phyloP scores from a whole-genome alignment of 2,113 vertebrate genomes.

The Apaloderma vittatum region DNA sequence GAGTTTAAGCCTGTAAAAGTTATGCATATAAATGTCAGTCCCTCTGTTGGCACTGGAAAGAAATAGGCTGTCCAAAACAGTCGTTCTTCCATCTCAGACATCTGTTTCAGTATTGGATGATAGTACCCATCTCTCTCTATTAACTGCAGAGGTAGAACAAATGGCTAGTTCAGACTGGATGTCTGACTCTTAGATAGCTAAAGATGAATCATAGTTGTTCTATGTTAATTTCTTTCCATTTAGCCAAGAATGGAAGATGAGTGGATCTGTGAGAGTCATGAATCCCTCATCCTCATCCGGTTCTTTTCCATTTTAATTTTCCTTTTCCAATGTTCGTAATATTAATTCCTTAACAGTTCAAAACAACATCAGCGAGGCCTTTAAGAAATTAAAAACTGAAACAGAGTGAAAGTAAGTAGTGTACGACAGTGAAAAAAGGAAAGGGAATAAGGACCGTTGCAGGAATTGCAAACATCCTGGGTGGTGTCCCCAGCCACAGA shows the following conservation, averaged over 20 bases:
- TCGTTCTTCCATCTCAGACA: not conserved
- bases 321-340: not conserved
- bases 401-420: not conserved
- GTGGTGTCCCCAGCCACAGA: fast-evolving
- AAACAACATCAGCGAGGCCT: not conserved
- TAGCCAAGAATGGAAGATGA: not conserved
- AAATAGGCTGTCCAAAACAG: not conserved
- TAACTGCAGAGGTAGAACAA: not conserved
- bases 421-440: not conserved
- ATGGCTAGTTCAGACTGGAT: not conserved
- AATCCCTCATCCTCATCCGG: not conserved
- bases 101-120: not conserved
- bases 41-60: not conserved
- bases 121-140: not conserved
- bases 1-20: not conserved
- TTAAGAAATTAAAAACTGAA: not conserved
- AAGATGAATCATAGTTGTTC: not conserved
- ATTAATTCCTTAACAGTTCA: not conserved
- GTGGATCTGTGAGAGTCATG: not conserved
- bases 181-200: not conserved
- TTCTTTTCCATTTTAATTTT: not conserved
- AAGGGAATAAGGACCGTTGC: not conserved
- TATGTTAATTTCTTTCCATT: not conserved
- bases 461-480: not conserved
- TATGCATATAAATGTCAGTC: not conserved